A percentile compares a stretch with the other conserved stretches of the same genome.
These are phyloP conservation scores for Pocillopora meandrina DNA, from an alignment of 92 coral and sea anemone genomes.

Conservation along the genomic window DNA sequence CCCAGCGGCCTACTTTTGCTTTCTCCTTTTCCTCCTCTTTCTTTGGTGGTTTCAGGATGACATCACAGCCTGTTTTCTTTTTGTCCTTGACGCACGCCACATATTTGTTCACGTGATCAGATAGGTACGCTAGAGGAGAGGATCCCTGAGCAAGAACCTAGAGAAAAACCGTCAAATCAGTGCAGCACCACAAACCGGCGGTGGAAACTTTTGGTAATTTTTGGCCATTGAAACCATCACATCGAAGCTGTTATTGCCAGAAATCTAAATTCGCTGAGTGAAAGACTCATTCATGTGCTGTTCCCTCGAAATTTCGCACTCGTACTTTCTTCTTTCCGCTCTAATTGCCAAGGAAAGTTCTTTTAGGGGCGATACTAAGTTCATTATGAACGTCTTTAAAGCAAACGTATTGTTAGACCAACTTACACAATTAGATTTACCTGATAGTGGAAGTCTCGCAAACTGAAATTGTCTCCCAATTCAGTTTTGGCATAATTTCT, in stretches of 20 bases:
- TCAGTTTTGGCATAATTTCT: constrained; percentile 41
- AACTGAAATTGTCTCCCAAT: constrained; percentile 49
- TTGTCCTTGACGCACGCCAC: constrained; percentile 47
- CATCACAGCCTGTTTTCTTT: constrained; percentile 45
- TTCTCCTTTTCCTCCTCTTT: constrained; percentile 13
- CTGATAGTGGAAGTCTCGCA: constrained; percentile 80
- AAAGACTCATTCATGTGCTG: too few relatives aligned
- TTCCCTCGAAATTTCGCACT: too few relatives aligned
- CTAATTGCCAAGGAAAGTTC: too few relatives aligned
- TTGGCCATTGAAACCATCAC: too few relatives aligned
- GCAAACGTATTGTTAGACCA: background rate
- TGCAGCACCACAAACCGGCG: too few relatives aligned
- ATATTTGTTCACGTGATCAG: constrained; percentile 53
- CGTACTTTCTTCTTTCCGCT: too few relatives aligned
- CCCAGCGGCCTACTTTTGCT: constrained; percentile 7
- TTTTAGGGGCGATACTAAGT: too few relatives aligned
- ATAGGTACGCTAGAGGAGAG: constrained; percentile 62
- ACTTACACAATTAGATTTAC: background rate
- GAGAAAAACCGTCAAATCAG: background rate
- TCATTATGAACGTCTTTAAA: background rate
- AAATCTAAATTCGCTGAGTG: too few relatives aligned
- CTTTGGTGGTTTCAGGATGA: constrained; percentile 44
- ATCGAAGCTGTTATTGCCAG: too few relatives aligned
- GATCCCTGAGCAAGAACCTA: constrained; percentile 62
- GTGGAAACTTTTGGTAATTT: too few relatives aligned